Percentiles rank a stretch among this genome's conserved stretches.
Conservation (phyloP, 2,888 invertebrate species). For the Enoplolaimus lenunculus region DNA sequence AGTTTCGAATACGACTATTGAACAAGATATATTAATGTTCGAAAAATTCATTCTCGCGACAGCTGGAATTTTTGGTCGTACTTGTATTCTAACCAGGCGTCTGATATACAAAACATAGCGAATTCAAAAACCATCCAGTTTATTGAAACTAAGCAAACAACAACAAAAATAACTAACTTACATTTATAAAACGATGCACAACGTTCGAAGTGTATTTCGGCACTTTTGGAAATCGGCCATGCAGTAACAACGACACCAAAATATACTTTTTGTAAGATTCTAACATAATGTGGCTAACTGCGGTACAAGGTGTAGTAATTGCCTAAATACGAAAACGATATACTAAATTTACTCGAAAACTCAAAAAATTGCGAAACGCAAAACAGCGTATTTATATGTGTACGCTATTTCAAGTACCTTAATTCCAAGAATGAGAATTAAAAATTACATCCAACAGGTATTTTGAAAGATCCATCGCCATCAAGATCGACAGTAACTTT, state of each 20-base stretch:
- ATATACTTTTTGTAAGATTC: constrained; percentile 94
- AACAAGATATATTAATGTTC: too few species aligned
- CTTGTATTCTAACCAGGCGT: too few species aligned
- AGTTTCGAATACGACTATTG: too few species aligned
- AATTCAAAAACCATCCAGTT: too few species aligned
- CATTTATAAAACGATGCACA: constrained; percentile 49
- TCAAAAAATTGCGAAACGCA: background rate
- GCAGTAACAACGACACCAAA: constrained; percentile 71
- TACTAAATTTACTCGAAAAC: background rate
- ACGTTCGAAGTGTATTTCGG: constrained; percentile 85
- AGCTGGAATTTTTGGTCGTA: too few species aligned
- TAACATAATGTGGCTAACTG: constrained; percentile 88
- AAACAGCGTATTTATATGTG: background rate
- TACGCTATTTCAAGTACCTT: constrained; percentile 3
- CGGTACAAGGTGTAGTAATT: constrained; percentile 80
- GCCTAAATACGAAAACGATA: constrained; percentile 46
- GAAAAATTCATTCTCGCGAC: too few species aligned
- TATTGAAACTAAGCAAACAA: too few species aligned
- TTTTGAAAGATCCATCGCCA: too few species aligned
- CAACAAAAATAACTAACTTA: background rate
- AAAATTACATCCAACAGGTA: too few species aligned
- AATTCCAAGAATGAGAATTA: too few species aligned
- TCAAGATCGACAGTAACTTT: too few species aligned
- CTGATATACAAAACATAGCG: too few species aligned
- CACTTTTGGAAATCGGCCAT: constrained; percentile 57